These are phyloP conservation scores for Microchrysa polita DNA, from an alignment of 2,888 invertebrate genomes.

Conservation along the genomic window DNA sequence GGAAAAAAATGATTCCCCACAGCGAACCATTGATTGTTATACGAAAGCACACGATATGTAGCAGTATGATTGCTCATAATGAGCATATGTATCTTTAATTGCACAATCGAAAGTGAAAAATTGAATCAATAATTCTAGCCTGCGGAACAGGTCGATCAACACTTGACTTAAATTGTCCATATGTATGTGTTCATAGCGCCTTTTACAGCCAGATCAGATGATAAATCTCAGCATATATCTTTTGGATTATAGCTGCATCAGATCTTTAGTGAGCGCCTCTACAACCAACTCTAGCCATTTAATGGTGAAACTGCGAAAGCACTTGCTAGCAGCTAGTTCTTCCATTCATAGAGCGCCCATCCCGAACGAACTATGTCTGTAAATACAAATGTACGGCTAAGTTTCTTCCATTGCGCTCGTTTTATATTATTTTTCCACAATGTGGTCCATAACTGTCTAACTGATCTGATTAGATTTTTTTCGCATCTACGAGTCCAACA, in stretches of 20 bases:
- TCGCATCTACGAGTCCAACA: background rate
- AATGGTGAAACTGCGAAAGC: constrained; percentile 25
- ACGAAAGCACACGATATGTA: background rate
- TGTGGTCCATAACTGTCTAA: constrained; percentile 33
- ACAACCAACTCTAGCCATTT: background rate
- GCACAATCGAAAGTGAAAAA: constrained; percentile 30
- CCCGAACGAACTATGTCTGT: background rate
- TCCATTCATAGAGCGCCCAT: constrained; percentile 29
- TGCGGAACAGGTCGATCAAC: constrained; percentile 13
- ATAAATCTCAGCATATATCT: background rate
- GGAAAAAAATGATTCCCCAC: background rate
- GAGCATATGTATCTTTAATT: background rate
- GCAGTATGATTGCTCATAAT: background rate
- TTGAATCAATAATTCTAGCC: constrained; percentile 14
- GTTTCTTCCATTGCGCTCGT: constrained; percentile 6
- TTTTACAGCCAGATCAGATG: background rate
- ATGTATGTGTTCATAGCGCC: background rate
- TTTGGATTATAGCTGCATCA: background rate
- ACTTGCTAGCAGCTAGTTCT: too few species aligned
- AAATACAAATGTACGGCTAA: background rate
- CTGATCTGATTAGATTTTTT: constrained; percentile 23
- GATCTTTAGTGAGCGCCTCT: constrained; percentile 8
- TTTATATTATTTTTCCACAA: background rate
- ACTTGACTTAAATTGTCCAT: constrained; percentile 16
- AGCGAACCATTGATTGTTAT: background rate